These are phyloP conservation scores for Plutella xylostella DNA, from an alignment of 2,888 invertebrate species.

Conservation along the genomic window DNA sequence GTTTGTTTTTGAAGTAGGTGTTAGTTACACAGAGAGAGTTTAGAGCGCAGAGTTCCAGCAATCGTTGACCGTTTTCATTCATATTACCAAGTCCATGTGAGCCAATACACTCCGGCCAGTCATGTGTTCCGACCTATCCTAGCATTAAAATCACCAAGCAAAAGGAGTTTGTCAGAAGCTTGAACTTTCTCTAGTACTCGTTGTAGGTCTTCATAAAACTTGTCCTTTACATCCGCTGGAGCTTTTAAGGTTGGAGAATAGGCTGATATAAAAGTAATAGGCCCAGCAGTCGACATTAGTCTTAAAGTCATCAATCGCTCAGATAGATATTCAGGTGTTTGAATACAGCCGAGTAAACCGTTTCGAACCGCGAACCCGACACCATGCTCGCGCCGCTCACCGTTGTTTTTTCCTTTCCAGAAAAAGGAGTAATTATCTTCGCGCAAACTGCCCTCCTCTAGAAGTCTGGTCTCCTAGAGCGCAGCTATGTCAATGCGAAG, in stretches of 20 bases:
- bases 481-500: too few relatives aligned
- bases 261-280: background rate
- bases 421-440: background rate
- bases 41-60: conserved; percentile 15
- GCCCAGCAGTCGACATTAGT: background rate
- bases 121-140: background rate
- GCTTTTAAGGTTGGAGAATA: background rate
- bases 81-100: background rate
- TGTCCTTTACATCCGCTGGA: background rate
- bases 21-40: conserved; percentile 16
- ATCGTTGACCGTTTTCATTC: conserved; percentile 4
- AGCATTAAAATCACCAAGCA: too few relatives aligned
- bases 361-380: too few relatives aligned
- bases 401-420: background rate
- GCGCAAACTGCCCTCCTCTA: background rate
- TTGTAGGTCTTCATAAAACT: background rate
- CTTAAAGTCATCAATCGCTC: background rate
- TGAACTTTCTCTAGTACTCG: background rate
- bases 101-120: background rate
- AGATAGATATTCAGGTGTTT: too few relatives aligned
- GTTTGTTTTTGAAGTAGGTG: conserved; percentile 14
- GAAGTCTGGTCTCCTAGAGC: too few relatives aligned
- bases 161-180: background rate
- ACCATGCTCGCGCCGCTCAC: background rate
- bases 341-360: too few relatives aligned